Conservation (phyloP, 2,797 vertebrate genomes). For the Sebastes hubbsi region DNA sequence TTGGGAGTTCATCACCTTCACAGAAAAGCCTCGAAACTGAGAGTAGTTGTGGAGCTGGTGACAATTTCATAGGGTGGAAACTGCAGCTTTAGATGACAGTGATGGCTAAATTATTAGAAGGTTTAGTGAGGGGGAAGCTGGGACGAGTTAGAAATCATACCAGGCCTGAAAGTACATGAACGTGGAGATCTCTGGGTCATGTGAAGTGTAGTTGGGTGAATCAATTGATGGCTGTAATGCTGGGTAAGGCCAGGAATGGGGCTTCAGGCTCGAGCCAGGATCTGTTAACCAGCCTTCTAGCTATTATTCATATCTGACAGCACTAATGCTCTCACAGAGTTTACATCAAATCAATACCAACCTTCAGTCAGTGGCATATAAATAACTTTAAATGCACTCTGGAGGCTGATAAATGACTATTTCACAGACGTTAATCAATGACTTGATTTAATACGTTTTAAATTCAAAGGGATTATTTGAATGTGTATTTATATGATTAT, state of each 20-base stretch:
- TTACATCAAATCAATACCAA: slow-evolving; percentile 23
- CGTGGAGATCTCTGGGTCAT: background rate
- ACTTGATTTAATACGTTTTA: background rate
- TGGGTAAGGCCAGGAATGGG: background rate
- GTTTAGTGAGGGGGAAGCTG: background rate
- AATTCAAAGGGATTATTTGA: background rate
- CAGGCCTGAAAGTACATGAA: background rate
- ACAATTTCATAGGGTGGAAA: background rate
- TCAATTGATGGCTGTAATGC: background rate
- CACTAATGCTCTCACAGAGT: background rate
- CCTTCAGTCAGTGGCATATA: background rate
- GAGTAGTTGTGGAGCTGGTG: background rate
- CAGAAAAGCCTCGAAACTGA: background rate
- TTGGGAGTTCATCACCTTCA: background rate
- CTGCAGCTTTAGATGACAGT: background rate
- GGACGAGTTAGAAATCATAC: background rate
- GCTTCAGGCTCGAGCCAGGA: background rate
- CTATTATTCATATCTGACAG: slow-evolving; percentile 13
- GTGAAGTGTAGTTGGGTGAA: background rate
- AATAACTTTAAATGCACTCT: slow-evolving; percentile 20
- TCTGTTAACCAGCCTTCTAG: background rate
- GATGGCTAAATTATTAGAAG: background rate
- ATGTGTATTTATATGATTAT: background rate
- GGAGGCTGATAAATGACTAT: background rate
- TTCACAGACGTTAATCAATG: slow-evolving; percentile 17